Conservation (phyloP, 92 coral and sea anemone genomes). For the Parazoanthus atlanticus region DNA sequence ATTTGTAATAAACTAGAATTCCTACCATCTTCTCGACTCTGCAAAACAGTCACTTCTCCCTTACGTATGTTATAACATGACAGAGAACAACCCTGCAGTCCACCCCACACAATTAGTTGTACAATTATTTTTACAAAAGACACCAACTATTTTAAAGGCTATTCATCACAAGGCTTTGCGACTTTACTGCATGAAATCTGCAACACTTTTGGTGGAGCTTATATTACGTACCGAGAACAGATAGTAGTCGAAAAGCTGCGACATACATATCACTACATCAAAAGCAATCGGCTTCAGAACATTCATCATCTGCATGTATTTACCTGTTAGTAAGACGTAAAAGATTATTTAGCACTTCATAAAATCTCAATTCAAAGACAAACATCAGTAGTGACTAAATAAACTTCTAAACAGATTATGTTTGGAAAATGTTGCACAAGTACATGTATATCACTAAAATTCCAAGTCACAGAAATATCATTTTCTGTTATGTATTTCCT, state of each 20-base stretch:
- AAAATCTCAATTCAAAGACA: not conserved
- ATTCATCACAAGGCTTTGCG: no score
- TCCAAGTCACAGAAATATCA: not conserved
- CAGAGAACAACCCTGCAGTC: no score
- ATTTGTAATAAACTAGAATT: no score
- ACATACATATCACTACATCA: conserved; percentile 98
- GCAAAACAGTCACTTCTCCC: no score
- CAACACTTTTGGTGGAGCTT: not conserved
- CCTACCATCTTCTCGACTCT: no score
- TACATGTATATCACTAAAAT: not conserved
- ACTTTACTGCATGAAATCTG: no score
- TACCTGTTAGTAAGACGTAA: conserved; percentile 61
- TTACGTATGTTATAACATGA: no score
- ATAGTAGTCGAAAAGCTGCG: conserved; percentile 97
- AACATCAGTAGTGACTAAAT: not conserved
- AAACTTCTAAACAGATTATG: not conserved
- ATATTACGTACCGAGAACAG: conserved; percentile 85
- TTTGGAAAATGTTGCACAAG: not conserved
- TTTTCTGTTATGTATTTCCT: no score
- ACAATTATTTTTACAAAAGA: no score
- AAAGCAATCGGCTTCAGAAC: conserved; percentile 98
- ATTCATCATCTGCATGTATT: conserved; percentile 99
- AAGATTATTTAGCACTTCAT: not conserved
- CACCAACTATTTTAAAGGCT: not conserved
- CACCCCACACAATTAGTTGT: no score